Conservation (phyloP, 2,113 vertebrate species). For the Saimiri boliviensis region DNA sequence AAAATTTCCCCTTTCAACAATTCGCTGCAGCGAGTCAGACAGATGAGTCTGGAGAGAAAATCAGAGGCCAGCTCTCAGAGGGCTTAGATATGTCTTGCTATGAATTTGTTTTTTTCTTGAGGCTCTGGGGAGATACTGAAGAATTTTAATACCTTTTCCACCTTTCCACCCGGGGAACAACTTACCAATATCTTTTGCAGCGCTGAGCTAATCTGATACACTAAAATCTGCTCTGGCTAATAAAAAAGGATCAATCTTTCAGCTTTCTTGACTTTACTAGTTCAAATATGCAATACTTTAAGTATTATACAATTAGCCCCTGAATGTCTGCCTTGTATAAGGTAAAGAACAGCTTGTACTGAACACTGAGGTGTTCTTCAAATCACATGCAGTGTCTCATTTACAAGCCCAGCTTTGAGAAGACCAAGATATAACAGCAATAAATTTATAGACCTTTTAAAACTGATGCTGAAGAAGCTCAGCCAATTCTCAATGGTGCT, state of each 20-base stretch:
- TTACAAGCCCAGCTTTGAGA: not conserved
- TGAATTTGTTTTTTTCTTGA: slow-evolving; percentile 16
- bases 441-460: slow-evolving; percentile 68
- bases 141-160: slow-evolving; percentile 80
- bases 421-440: not conserved
- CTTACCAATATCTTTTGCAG: slow-evolving; percentile 64
- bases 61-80: slow-evolving; percentile 60
- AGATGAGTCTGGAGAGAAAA: slow-evolving; percentile 74
- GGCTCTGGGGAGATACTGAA: slow-evolving; percentile 70
- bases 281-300: not conserved
- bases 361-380: not conserved
- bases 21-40: slow-evolving; percentile 55
- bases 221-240: slow-evolving; percentile 58
- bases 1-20: not conserved
- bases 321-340: not conserved
- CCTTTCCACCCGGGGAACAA: slow-evolving; percentile 70
- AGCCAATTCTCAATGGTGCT: not conserved
- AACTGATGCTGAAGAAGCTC: not conserved
- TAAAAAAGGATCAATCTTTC: slow-evolving; percentile 62
- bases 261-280: slow-evolving; percentile 19
- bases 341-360: not conserved
- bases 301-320: not conserved
- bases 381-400: not conserved
- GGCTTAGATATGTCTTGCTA: slow-evolving; percentile 57
- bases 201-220: slow-evolving; percentile 47